Conservation (phyloP, 92 coral and sea anemone genomes). For the Micromussa lordhowensis region DNA sequence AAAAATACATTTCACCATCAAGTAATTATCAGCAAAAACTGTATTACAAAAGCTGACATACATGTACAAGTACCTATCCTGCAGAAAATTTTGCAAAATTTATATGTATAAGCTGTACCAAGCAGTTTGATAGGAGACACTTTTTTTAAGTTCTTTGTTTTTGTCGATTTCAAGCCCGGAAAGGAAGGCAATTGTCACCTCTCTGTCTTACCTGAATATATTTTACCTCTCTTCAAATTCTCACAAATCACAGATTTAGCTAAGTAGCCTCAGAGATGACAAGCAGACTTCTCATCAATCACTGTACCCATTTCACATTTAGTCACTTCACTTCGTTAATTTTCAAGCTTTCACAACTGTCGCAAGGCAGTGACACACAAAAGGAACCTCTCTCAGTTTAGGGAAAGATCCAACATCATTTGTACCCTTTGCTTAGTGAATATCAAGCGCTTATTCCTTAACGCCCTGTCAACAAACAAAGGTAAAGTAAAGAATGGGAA, state of each 20-base stretch:
- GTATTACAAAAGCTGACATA: not conserved
- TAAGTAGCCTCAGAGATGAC: constrained; percentile 48
- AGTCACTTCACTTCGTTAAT: constrained; percentile 64
- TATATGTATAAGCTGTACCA: not conserved
- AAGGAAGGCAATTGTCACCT: constrained; percentile 36
- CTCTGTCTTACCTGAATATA: constrained; percentile 46
- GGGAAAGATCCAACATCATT: constrained; percentile 56
- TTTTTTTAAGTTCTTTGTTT: not conserved
- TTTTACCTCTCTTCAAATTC: constrained; percentile 40
- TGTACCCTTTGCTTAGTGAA: constrained; percentile 52
- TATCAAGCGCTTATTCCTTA: constrained; percentile 64
- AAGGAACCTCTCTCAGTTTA: constrained; percentile 53
- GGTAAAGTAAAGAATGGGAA: constrained; percentile 44
- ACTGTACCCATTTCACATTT: constrained; percentile 59
- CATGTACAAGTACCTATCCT: not conserved
- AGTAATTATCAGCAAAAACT: not conserved
- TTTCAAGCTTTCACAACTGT: constrained; percentile 62
- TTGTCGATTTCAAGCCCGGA: constrained; percentile 17
- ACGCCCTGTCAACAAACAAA: constrained; percentile 62
- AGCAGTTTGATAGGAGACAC: not conserved
- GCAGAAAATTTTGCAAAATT: not conserved
- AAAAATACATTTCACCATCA: not conserved
- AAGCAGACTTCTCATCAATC: constrained; percentile 65
- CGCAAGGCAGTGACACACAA: constrained; percentile 55
- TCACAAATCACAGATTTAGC: constrained; percentile 55